Evolutionary conservation across 1,140 invertebrate species (phyloP), one percentile per base, ranked within the genome.

Genomic region (Zaprionus kolodkinae): DNA sequence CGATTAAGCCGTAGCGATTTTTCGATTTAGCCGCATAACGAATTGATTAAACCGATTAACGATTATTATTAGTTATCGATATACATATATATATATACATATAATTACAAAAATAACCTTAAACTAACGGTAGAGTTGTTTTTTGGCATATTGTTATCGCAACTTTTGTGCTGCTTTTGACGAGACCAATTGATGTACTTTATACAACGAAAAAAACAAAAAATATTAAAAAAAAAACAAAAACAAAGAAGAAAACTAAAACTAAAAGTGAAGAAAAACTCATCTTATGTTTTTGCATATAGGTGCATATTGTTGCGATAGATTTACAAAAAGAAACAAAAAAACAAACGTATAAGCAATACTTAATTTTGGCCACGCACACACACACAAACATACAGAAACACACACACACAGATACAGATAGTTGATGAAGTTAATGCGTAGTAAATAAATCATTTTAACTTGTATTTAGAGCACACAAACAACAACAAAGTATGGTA

Each of bases 171-270:
- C 84, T 88, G 83, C 85, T 88, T 75, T 75, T 88, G 85, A 88
- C 85, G 84, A 87, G 83, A 88, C 84, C 84, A 88, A 88, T 88
- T 88, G 84, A 88, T 88, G 84, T 88, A 88, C 81, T 88, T 88
- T 88, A 88, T 88, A 88, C 84, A 88, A 88, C 80, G 80, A 87
- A 85, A 55, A 68, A 56, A 72, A 65, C 27, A n/a, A 43, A 71
- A 76, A 48, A 61, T 40, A 36, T 36, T 74, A 13, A 38, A 13
- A 30, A 68, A 54, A 45, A 43, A 11, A 57, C 38, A 64, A 43
- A n/a, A 43, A 57, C 38, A 64, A 43, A n/a, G n/a, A 43, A 43
- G 38, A 6, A 43, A 61, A 61, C 45, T 57, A 76, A 78, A 76
- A 78, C 59, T 52, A 52, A 50, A 66, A 70, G 72, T 65, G 52